These are phyloP conservation scores for Crambe crambe DNA, from an alignment of 37 sponge, comb jelly and placozoan genomes.

Conservation along the genomic window DNA sequence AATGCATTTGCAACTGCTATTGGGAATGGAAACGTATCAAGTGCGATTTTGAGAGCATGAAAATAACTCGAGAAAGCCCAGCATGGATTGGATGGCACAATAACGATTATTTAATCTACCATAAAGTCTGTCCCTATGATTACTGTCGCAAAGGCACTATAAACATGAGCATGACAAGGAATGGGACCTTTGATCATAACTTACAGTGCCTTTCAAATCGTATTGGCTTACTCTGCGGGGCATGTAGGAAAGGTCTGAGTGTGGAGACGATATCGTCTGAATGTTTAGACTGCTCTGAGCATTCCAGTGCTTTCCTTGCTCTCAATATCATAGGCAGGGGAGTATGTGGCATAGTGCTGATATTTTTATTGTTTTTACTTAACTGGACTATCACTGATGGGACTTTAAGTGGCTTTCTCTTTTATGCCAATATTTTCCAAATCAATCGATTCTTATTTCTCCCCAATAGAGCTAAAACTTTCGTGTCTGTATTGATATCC, in stretches of 20 bases:
- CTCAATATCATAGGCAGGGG: no score
- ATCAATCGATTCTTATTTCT: background rate
- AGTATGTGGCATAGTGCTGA: conserved; percentile 32
- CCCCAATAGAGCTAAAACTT: background rate
- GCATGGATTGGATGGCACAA: background rate
- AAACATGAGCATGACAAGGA: background rate
- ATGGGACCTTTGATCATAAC: no score
- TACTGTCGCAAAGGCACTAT: background rate
- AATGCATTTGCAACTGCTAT: background rate
- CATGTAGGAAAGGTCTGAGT: conserved; percentile 32
- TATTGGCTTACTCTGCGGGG: conserved; percentile 49
- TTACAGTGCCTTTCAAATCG: conserved; percentile 6
- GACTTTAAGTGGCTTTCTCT: conserved; percentile 40
- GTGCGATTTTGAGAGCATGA: background rate
- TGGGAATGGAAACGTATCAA: background rate
- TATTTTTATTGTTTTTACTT: conserved; percentile 27
- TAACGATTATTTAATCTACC: no score
- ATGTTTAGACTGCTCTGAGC: conserved; percentile 3
- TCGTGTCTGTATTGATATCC: conserved; percentile 21
- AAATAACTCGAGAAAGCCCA: background rate
- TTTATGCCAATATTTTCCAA: conserved; percentile 45
- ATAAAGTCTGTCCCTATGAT: background rate
- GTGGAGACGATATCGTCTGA: conserved; percentile 9
- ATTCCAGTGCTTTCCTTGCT: conserved; percentile 18
- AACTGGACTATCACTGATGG: conserved; percentile 44